Conservation (phyloP, 2,113 vertebrate genomes). For the Empidonax alnorum region DNA sequence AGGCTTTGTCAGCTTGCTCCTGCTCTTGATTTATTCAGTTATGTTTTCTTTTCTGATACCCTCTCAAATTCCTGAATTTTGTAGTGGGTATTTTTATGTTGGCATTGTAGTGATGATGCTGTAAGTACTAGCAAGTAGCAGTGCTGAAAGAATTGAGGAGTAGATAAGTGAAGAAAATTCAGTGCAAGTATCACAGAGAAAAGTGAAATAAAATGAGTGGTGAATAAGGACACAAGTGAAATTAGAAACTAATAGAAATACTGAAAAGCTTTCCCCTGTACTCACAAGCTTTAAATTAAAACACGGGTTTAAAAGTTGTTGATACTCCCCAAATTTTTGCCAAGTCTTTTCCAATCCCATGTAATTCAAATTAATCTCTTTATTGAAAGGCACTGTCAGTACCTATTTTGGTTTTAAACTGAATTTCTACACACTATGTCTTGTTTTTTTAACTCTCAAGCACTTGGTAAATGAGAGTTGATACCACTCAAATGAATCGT, state of each 20-base stretch:
- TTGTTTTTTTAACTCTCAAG: not conserved
- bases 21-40: not conserved
- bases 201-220: not conserved
- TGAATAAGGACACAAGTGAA: not conserved
- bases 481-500: conserved; percentile 61
- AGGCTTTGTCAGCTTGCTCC: not conserved
- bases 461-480: conserved; percentile 45
- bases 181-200: not conserved
- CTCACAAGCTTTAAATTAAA: not conserved
- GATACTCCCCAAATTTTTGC: not conserved
- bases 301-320: not conserved
- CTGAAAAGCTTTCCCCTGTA: not conserved
- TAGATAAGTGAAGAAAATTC: not conserved
- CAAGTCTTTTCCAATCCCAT: not conserved
- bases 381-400: not conserved
- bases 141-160: not conserved
- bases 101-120: not conserved
- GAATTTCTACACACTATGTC: not conserved
- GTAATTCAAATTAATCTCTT: not conserved
- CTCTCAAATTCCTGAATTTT: not conserved
- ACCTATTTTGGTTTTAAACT: not conserved
- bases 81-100: not conserved
- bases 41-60: not conserved
- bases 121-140: not conserved
- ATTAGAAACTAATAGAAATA: not conserved